Evolutionary conservation across 1,140 invertebrate species (phyloP).

Genomic region (Mylabris phalerata): DNA sequence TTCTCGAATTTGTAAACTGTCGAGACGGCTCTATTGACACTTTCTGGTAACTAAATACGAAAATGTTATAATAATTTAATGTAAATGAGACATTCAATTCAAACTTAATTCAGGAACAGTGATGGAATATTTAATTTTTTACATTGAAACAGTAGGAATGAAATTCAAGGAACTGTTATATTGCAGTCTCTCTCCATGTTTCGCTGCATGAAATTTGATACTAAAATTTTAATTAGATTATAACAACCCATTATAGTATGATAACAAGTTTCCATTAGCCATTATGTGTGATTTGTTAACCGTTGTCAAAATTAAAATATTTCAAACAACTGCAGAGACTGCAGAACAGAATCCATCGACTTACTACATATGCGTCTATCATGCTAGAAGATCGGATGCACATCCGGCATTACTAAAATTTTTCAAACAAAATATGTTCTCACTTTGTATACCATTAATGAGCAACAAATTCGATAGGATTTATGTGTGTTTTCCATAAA

Average conservation of each 20-base stretch:
- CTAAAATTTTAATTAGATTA: slow-evolving; percentile 9
- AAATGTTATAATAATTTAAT: neutral
- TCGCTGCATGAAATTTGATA: neutral
- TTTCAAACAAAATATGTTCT: slow-evolving; percentile 25
- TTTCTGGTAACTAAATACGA: neutral
- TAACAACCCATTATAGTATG: neutral
- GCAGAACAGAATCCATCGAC: neutral
- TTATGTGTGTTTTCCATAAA: slow-evolving; percentile 20
- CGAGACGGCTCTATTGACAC: no score
- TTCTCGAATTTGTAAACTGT: neutral
- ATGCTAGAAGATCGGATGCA: slow-evolving; percentile 19
- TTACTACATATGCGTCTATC: slow-evolving; percentile 16
- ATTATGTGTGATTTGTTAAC: slow-evolving; percentile 18
- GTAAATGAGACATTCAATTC: neutral
- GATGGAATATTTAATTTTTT: slow-evolving; percentile 22
- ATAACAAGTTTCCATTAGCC: neutral
- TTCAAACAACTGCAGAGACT: slow-evolving; percentile 23
- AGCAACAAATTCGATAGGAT: slow-evolving; percentile 27
- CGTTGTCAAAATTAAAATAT: slow-evolving; percentile 31
- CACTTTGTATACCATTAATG: slow-evolving; percentile 34
- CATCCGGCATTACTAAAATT: slow-evolving; percentile 24
- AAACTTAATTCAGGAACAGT: neutral
- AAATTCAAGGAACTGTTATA: neutral
- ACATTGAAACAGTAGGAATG: neutral
- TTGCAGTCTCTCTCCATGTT: neutral